These are phyloP conservation scores for Smittia sp. DNA, from an alignment of 2,888 invertebrate genomes.

Conservation along the genomic window DNA sequence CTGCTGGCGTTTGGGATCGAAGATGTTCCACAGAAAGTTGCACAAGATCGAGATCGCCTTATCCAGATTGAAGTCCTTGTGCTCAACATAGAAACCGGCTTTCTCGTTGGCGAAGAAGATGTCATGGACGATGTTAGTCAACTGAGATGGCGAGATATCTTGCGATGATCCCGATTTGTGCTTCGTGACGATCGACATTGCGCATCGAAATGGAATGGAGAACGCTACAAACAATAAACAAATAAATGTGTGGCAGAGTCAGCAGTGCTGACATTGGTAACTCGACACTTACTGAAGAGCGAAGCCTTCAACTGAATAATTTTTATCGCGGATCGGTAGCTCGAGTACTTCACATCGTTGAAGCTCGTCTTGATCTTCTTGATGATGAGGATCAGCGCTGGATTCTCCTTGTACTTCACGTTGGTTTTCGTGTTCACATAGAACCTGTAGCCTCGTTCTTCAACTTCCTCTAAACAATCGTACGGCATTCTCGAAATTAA, in stretches of 20 bases:
- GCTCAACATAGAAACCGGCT: conserved; percentile 49
- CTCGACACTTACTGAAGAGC: conserved; percentile 48
- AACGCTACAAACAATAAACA: conserved; percentile 49
- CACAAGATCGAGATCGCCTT: conserved; percentile 47
- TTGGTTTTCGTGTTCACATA: conserved; percentile 2
- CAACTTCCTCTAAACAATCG: conserved; percentile 17
- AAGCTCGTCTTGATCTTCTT: conserved; percentile 27
- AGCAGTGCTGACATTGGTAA: neutral
- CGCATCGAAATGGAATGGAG: conserved; percentile 49
- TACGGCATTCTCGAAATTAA: conserved; percentile 11
- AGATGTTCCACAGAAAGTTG: conserved; percentile 53
- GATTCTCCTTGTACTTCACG: conserved; percentile 26
- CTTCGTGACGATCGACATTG: conserved; percentile 50
- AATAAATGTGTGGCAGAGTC: no score
- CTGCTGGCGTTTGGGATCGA: conserved; percentile 51
- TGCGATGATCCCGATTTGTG: conserved; percentile 48
- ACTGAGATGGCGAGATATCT: conserved; percentile 49
- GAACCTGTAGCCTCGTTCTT: conserved; percentile 27
- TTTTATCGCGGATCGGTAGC: conserved; percentile 52
- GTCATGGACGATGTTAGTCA: conserved; percentile 51
- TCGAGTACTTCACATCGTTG: conserved; percentile 48
- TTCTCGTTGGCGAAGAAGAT: conserved; percentile 52
- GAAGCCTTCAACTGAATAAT: conserved; percentile 49
- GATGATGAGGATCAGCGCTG: conserved; percentile 27
- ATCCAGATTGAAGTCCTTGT: conserved; percentile 46